Conservation (phyloP, 2,888 invertebrate species). For the Hyposoter didymator region DNA sequence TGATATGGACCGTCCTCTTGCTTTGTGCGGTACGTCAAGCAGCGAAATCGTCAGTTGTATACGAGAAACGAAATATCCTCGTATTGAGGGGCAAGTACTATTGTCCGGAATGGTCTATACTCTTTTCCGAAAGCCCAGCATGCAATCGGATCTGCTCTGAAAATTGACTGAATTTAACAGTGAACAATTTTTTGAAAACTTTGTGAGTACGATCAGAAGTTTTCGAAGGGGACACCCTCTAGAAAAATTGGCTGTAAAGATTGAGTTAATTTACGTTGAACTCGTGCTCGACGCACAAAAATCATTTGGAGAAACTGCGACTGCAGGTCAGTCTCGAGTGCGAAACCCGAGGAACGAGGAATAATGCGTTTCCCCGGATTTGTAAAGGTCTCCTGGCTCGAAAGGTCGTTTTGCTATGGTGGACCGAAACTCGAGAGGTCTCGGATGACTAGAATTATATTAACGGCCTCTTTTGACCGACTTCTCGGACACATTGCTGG, state of each 20-base stretch:
- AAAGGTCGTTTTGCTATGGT: constrained; percentile 1
- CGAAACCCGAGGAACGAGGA: constrained; percentile 1
- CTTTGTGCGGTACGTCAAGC: constrained; percentile 8
- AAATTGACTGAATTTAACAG: neutral
- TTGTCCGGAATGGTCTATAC: constrained; percentile 1
- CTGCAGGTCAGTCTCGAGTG: neutral
- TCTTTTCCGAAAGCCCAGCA: neutral
- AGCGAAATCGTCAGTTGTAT: neutral
- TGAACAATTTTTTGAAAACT: neutral
- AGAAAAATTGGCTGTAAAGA: neutral
- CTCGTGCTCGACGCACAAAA: too few species aligned
- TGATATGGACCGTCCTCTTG: neutral
- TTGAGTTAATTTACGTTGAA: neutral
- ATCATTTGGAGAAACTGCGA: neutral
- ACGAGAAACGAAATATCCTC: constrained; percentile 11
- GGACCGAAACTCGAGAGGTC: constrained; percentile 34
- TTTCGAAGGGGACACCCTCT: neutral
- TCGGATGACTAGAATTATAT: constrained; percentile 44
- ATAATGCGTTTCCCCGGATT: constrained; percentile 22
- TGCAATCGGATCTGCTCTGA: constrained; percentile 10
- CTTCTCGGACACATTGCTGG: neutral
- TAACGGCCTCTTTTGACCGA: constrained; percentile 13
- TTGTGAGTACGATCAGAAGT: neutral
- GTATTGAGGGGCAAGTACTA: neutral
- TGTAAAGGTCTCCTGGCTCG: constrained; percentile 2